Conservation (phyloP, 2,113 vertebrate genomes). For the Microtus montanus region DNA sequence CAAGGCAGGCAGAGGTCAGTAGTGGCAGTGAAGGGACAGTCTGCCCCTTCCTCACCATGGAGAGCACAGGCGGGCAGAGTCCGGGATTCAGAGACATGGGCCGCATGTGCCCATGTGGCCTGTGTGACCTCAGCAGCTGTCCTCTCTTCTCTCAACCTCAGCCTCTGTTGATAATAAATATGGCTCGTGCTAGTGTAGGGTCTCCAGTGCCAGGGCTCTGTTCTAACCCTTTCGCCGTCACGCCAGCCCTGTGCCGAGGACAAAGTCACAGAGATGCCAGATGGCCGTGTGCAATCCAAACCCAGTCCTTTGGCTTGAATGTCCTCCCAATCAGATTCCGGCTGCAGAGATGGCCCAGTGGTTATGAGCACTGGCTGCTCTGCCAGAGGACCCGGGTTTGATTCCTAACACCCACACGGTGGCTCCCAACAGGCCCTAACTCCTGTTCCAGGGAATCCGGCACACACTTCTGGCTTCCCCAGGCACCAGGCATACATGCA, state of each 20-base stretch:
- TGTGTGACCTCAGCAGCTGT: background rate
- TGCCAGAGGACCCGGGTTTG: background rate
- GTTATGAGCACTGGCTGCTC: too few species aligned
- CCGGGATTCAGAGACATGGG: background rate
- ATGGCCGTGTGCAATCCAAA: background rate
- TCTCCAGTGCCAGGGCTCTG: background rate
- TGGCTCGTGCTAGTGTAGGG: accelerated
- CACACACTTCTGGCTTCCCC: background rate
- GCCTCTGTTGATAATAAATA: accelerated
- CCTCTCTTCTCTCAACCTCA: background rate
- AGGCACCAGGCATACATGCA: accelerated
- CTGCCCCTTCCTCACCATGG: too few species aligned
- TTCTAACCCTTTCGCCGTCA: background rate
- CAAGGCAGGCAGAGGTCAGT: background rate
- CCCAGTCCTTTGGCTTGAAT: background rate
- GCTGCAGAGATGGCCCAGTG: background rate
- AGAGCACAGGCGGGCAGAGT: background rate
- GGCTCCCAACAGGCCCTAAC: background rate
- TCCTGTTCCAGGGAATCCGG: background rate
- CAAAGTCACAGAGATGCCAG: background rate
- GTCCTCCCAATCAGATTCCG: background rate
- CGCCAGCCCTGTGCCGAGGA: background rate
- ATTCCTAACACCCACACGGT: background rate
- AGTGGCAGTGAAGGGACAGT: background rate
- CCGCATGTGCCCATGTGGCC: accelerated